These are phyloP conservation scores for Marasmarcha lunaedactyla DNA, from an alignment of 2,888 invertebrate species.

Conservation along the genomic window DNA sequence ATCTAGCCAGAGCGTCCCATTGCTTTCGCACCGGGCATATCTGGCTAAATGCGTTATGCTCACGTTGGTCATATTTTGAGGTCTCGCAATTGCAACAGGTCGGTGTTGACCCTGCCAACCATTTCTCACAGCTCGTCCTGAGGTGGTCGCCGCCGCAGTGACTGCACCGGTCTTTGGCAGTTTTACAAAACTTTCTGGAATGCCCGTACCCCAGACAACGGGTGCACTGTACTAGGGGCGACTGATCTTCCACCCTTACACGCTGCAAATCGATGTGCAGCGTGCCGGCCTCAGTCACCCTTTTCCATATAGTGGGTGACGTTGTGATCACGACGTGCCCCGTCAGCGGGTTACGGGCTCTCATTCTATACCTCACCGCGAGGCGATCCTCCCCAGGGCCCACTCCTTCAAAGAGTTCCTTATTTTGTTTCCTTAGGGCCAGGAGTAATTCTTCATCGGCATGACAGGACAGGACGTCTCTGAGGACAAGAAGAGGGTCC, in stretches of 20 bases:
- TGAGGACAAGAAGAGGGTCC: constrained; percentile 10
- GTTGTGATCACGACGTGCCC: constrained; percentile 4
- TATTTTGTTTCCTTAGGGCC: constrained; percentile 9
- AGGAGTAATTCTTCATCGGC: constrained; percentile 9
- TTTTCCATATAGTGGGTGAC: constrained; percentile 4
- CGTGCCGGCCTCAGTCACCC: constrained; percentile 2
- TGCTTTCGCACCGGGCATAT: constrained; percentile 6
- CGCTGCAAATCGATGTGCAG: too few relatives aligned
- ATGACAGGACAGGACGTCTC: constrained; percentile 5
- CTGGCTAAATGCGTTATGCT: constrained; percentile 11
- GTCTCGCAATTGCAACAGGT: too few relatives aligned
- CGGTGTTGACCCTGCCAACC: too few relatives aligned
- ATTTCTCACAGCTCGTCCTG: too few relatives aligned
- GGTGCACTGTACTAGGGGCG: too few relatives aligned
- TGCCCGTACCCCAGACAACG: too few relatives aligned
- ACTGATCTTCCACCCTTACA: too few relatives aligned
- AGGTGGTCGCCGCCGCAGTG: too few relatives aligned
- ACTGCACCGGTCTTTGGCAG: too few relatives aligned
- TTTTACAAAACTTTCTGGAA: too few relatives aligned
- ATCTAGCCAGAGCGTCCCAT: neutral
- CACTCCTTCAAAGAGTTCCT: constrained; percentile 1
- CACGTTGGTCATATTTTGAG: too few relatives aligned
- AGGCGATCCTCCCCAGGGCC: neutral
- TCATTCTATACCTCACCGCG: constrained; percentile 1
- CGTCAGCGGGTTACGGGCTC: constrained; percentile 3